Base-by-base conservation (phyloP, 2,113 vertebrate genomes). In the Saguinus midas region DNA sequence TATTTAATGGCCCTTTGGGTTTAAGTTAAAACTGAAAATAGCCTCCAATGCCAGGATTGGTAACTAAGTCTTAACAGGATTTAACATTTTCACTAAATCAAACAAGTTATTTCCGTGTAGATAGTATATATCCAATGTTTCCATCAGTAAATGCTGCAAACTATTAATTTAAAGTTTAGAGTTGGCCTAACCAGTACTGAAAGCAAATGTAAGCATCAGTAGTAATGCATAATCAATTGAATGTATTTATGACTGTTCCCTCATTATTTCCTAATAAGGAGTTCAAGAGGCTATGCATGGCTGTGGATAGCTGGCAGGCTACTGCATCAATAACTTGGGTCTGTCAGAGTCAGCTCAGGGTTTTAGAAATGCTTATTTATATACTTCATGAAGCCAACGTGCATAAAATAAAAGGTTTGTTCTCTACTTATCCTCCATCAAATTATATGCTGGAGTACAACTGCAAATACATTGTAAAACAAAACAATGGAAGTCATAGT, bases 201-300 rank as follows among this genome's bases (percentile, higher is more conserved):
- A 94, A 96, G 48, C 8, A 45, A 96, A 97, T 57, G 75, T 40
- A 96, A 96, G 50, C 82, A 87, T 94, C 87, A 93, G 79, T 89
- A 84, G 86, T 91, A 95, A 87, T 93, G 89, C 20, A 93, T 90
- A 95, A 98, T 96, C 96, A 98, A 87, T 84, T 80, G 61, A 95
- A 96, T 84, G 64, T 92, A 95, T 97, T 97, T 97, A 97, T 95
- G 95, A 96, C 91, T 80, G 43, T 91, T 87, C 50, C 57, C 80
- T 97, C 70, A 94, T 98, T 97, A 96, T 96, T 95, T 97, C 58
- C 83, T 96, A 95, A 96, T 95, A 89, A 95, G 70, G 78, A 97
- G 35, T 91, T 96, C 91, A 87, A 96, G 87, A 96, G 23, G 70
- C 90, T 96, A 88, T 85, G 80, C 37, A 95, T 95, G 89, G 61